Evolutionary conservation across 2,113 vertebrate species (phyloP), one percentile per base, ranked within the genome.

Genomic region (cattle (Bos taurus)): DNA sequence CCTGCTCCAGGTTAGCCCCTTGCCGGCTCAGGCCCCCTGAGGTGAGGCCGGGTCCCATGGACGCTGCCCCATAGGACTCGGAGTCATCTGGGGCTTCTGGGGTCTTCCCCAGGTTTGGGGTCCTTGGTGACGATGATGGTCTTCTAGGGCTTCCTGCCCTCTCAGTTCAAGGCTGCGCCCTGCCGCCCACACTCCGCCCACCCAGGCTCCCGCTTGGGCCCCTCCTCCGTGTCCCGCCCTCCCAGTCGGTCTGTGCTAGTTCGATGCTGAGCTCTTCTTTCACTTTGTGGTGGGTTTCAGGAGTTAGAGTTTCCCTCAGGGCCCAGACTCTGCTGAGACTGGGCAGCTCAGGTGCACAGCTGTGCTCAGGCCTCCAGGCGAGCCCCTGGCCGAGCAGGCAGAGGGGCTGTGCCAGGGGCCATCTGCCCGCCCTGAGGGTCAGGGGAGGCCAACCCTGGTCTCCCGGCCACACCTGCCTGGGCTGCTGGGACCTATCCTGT

Each of bases 221-320:
- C 21, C 11, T 33, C 26, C 43, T 56, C 30, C 0, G 0, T 0
- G 0, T 46, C 7, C 7, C 7, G 0, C 57, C 52, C 43, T 33
- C 85, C 28, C 13, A 1, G 7, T 9, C 2, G 0, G 15, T 48
- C 30, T 80, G 0, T 48, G 52, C 23, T 11, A 6, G 36, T 15
- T n/a, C 13, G 2, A 0, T 8, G 16, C 33, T 3, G 1, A 43
- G 36, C 46, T n/a, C 5, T 43, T 26, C 43, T 59, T 43, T n/a
- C 56, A 21, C 26, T 48, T 15, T 6, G 5, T 5, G 59, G 56
- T 23, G 6, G 23, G 40, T 48, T 36, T 4, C 6, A 5, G 57
- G 56, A 28, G 19, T 54, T 36, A 33, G 13, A 6, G 0, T 14
- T 52, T 46, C 19, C 30, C 3, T 50, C 9, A 4, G 77, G 77